A percentile compares a stretch with the other conserved stretches of the same genome.
phyloP scores from a whole-genome alignment of 2,888 invertebrate genomes.

The Metallyticus violacea region DNA sequence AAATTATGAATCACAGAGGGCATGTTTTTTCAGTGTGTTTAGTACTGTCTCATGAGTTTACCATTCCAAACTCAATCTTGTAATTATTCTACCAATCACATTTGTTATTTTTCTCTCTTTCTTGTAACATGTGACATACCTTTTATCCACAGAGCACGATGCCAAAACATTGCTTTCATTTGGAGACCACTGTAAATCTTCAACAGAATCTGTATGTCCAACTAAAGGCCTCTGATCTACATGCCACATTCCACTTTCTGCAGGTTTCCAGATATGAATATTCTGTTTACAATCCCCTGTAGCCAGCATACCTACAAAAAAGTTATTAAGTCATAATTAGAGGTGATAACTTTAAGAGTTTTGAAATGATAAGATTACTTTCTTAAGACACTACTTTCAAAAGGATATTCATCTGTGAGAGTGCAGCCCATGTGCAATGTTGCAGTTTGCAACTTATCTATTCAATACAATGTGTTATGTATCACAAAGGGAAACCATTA shows the following conservation, averaged over 20 bases:
- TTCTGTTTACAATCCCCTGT: conserved; percentile 92
- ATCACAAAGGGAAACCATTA: too few relatives aligned
- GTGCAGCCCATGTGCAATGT: too few relatives aligned
- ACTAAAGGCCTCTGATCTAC: conserved; percentile 86
- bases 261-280: conserved; percentile 90
- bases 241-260: conserved; percentile 76
- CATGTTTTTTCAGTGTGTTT: too few relatives aligned
- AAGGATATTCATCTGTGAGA: too few relatives aligned
- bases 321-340: background rate
- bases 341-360: background rate
- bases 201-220: conserved; percentile 90
- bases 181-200: conserved; percentile 99
- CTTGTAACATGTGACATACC: too few relatives aligned
- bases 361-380: too few relatives aligned
- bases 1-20: too few relatives aligned
- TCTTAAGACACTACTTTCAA: too few relatives aligned
- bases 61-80: background rate
- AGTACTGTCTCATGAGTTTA: background rate
- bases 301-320: conserved; percentile 67
- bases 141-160: conserved; percentile 84
- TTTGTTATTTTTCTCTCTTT: too few relatives aligned
- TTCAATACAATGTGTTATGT: too few relatives aligned
- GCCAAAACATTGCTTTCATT: conserved; percentile 85
- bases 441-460: too few relatives aligned
- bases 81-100: too few relatives aligned